Conservation (phyloP, 2,113 vertebrate genomes). For the Vulpes ferrilata region DNA sequence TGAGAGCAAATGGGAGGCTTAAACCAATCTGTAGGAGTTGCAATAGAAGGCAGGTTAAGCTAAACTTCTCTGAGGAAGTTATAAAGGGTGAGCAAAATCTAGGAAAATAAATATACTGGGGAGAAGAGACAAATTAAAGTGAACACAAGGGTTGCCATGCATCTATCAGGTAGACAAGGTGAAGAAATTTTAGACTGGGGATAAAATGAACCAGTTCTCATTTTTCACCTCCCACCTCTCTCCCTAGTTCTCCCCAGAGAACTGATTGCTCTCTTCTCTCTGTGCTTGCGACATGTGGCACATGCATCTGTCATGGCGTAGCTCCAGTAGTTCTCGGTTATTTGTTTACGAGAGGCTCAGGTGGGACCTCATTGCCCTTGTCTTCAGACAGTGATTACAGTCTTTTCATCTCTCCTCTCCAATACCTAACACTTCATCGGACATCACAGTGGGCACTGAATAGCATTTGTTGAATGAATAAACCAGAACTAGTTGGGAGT, state of each 20-base stretch:
- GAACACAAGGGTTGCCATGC: not conserved
- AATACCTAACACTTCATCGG: not conserved
- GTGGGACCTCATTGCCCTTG: not conserved
- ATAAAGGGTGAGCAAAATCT: not conserved
- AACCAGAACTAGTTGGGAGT: not conserved
- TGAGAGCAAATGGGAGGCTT: not conserved
- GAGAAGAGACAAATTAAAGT: not conserved
- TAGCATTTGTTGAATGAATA: not conserved
- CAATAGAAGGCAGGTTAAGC: not conserved
- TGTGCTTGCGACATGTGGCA: not conserved
- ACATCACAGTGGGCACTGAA: not conserved
- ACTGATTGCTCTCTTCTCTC: too few relatives aligned
- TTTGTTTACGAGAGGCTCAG: not conserved
- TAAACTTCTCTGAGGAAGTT: not conserved
- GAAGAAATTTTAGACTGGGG: not conserved
- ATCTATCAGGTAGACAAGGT: not conserved
- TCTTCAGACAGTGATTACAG: not conserved
- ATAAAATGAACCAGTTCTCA: not conserved
- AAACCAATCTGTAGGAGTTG: fast-evolving
- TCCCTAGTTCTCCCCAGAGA: not conserved
- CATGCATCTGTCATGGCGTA: fast-evolving
- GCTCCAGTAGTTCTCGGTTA: not conserved
- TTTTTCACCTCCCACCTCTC: not conserved
- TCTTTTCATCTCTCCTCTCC: not conserved
- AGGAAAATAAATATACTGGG: not conserved